phyloP scores from a whole-genome alignment of 2,888 invertebrate genomes.

The Sarcophaga variegata region DNA sequence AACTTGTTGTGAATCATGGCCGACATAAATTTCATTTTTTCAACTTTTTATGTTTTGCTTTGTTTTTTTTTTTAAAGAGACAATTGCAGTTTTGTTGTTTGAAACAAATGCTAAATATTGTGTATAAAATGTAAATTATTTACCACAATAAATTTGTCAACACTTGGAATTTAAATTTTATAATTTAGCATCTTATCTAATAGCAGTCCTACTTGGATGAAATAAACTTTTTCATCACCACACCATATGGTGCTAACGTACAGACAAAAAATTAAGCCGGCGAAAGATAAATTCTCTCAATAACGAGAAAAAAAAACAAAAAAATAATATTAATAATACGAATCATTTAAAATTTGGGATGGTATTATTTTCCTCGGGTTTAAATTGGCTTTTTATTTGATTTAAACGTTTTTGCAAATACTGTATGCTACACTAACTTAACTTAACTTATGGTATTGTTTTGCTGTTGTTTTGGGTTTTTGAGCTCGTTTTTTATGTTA shows the following conservation, averaged over 20 bases:
- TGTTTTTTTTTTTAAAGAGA: neutral
- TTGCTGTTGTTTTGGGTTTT: slow-evolving; percentile 17
- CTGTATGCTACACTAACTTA: neutral
- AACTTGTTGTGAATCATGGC: slow-evolving; percentile 36
- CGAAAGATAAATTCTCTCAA: neutral
- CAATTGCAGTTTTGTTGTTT: slow-evolving; percentile 8
- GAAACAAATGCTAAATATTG: slow-evolving; percentile 8
- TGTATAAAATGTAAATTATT: slow-evolving; percentile 49
- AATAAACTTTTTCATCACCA: slow-evolving; percentile 52
- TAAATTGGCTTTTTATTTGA: slow-evolving; percentile 56
- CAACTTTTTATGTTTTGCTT: neutral
- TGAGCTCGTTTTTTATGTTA: slow-evolving; percentile 51
- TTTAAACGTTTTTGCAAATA: slow-evolving; percentile 37
- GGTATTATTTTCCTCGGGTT: slow-evolving; percentile 27
- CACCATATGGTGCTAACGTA: slow-evolving; percentile 62
- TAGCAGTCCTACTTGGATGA: neutral
- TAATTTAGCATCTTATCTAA: slow-evolving; percentile 20
- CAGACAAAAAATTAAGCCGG: neutral
- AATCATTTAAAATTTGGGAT: too few species aligned
- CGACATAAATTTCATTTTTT: slow-evolving; percentile 28
- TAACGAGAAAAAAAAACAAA: neutral
- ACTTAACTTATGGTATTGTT: neutral
- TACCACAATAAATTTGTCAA: slow-evolving; percentile 58
- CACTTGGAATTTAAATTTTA: slow-evolving; percentile 56
- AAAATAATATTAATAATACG: too few species aligned